Conservation (phyloP, 2,888 invertebrate species). For the Ferdinandea cuprea region DNA sequence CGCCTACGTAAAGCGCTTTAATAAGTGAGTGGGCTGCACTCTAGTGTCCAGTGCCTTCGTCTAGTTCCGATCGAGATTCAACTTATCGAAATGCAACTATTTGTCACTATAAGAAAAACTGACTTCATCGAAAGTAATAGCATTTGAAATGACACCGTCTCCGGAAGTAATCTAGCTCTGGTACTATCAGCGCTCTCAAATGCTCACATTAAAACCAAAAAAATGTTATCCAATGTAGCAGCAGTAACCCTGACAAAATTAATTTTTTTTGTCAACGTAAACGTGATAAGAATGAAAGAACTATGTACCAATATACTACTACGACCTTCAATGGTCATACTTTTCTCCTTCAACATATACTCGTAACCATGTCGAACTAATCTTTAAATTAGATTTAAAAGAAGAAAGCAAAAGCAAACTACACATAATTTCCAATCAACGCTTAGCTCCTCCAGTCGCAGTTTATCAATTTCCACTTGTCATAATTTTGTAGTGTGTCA, state of each 20-base stretch:
- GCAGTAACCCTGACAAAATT: neutral
- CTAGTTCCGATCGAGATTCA: constrained; percentile 1
- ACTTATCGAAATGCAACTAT: constrained; percentile 1
- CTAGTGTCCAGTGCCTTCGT: constrained; percentile 10
- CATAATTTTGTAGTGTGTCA: constrained; percentile 23
- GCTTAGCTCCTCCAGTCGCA: constrained; percentile 16
- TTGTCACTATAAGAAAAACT: constrained; percentile 5
- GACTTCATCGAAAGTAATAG: too few species aligned
- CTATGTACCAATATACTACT: constrained; percentile 18
- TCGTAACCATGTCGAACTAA: neutral
- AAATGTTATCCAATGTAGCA: constrained; percentile 1
- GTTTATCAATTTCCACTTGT: constrained; percentile 25
- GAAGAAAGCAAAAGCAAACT: neutral
- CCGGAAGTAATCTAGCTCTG: constrained; percentile 13
- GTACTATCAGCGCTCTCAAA: neutral
- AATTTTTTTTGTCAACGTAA: constrained; percentile 4
- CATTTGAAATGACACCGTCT: constrained; percentile 17
- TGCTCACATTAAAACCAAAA: constrained; percentile 2
- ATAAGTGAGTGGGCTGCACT: constrained; percentile 4
- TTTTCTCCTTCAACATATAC: neutral
- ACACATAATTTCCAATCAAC: neutral
- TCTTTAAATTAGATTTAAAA: constrained; percentile 17
- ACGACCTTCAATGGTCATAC: constrained; percentile 60
- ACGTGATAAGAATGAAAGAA: constrained; percentile 14
- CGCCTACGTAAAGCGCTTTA: constrained; percentile 11